Base-by-base conservation (phyloP, 2,888 invertebrate genomes). In the Campoplex nolae region DNA sequence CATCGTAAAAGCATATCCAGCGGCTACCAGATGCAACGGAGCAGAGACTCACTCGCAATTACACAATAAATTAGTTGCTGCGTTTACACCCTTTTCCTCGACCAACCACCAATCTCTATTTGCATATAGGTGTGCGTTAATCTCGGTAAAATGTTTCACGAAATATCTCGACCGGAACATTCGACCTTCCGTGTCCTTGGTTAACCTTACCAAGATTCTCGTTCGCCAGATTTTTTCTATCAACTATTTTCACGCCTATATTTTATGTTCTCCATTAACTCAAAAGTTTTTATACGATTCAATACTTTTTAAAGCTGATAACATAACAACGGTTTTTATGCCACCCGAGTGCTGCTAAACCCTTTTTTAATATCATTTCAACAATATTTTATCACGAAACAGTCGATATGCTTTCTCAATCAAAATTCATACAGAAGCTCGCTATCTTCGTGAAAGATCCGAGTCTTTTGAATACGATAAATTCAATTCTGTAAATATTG, bases 21-120 rank as follows among this genome's bases (percentile, higher is more conserved):
- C 62, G 68, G 56, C 78, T 74, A 73, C 77, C 74, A 54, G 78
- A 83, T 84, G 82, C 84, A 82, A 75, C 78, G 62, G 48, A 70
- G 62, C 84, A 82, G 82, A 70, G 81, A 82, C 84, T 79, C 87
- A 75, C 81, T 68, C 45, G 81, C 84, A 87, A 87, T 87, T 87
- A 84, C 87, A 78, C 82, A 75, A 87, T 79, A 82, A 84, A 87
- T 84, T 84, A 82, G 78, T 79, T 67, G 84, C 80, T 51, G 45
- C 84, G 58, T 74, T 81, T 56, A 73, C 76, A 73, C 83, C 32
- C 71, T 67, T 42, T 74, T 38, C 68, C 79, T 73, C 54, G 73
- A 51, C 68, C 28, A 73, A 74, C 73, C 13, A 32, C 51, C 73
- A 56, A 58, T 56, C 38, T 42, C 23, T 62, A 70, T 75, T 83